Conservation (phyloP, 2,888 invertebrate genomes). For the Yponomeuta malinellus region DNA sequence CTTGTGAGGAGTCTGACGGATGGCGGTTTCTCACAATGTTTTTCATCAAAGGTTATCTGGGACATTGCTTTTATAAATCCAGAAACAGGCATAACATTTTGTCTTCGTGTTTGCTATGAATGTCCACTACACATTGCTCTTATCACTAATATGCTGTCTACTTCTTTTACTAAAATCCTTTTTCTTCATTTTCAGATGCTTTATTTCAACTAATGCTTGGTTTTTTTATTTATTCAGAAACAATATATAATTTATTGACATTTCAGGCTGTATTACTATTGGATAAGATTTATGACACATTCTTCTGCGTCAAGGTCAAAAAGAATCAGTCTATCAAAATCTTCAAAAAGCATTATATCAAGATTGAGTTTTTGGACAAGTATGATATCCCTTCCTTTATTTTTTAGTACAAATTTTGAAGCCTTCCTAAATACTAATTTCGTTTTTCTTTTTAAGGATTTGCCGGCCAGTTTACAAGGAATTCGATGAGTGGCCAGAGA, state of each 20-base stretch:
- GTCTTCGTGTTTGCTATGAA: too few relatives aligned
- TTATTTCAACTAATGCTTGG: conserved; percentile 6
- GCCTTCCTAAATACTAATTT: conserved; percentile 11
- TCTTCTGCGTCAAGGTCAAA: conserved; percentile 70
- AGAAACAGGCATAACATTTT: too few relatives aligned
- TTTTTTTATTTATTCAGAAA: conserved; percentile 20
- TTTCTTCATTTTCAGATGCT: neutral
- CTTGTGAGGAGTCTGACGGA: too few relatives aligned
- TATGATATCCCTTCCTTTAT: conserved; percentile 45
- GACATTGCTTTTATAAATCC: too few relatives aligned
- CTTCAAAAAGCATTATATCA: conserved; percentile 81
- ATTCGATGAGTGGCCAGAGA: conserved; percentile 78
- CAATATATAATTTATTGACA: conserved; percentile 51
- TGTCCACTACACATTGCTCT: too few relatives aligned
- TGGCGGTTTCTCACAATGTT: too few relatives aligned
- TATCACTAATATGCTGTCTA: neutral
- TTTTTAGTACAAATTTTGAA: conserved; percentile 17
- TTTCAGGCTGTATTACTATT: conserved; percentile 79
- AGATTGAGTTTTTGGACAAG: conserved; percentile 83
- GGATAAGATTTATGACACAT: conserved; percentile 79
- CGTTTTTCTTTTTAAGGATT: conserved; percentile 47
- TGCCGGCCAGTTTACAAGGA: conserved; percentile 79
- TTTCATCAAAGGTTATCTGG: too few relatives aligned
- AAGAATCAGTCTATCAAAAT: conserved; percentile 67
- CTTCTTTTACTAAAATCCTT: neutral